Evolutionary conservation across 2,888 invertebrate species (phyloP).

Genomic region (Heliconius charithonia): DNA sequence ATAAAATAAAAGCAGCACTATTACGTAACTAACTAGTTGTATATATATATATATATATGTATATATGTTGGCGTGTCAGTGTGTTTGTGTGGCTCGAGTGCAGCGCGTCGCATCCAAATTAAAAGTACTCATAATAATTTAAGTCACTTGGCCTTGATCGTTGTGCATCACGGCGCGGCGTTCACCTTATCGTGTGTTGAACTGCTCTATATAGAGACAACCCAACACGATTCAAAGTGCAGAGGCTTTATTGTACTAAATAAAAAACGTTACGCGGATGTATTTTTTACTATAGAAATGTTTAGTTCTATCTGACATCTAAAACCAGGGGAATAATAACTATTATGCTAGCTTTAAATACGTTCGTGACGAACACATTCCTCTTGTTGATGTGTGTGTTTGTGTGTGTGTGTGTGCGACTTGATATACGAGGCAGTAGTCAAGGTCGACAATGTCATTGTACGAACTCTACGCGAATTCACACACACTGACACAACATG

Average conservation of each 20-base stretch:
- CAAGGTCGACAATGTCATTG: constrained; percentile 83
- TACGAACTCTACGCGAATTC: constrained; percentile 74
- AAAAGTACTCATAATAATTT: constrained; percentile 39
- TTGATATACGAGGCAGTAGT: constrained; percentile 76
- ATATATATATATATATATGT: background rate
- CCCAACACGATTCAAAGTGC: constrained; percentile 57
- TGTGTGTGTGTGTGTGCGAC: constrained; percentile 53
- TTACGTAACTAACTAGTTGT: constrained; percentile 21
- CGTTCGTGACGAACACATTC: constrained; percentile 70
- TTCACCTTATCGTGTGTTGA: constrained; percentile 82
- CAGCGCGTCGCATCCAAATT: constrained; percentile 30
- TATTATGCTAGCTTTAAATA: constrained; percentile 65
- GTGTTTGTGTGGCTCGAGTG: constrained; percentile 40
- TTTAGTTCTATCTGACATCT: constrained; percentile 49
- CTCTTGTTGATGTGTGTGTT: constrained; percentile 59
- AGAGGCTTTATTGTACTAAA: constrained; percentile 51
- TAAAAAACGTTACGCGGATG: constrained; percentile 48
- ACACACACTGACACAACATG: constrained; percentile 62
- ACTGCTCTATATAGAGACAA: constrained; percentile 68
- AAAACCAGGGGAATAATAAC: constrained; percentile 60
- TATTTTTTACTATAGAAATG: constrained; percentile 48
- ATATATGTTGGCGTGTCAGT: constrained; percentile 31
- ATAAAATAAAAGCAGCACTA: constrained; percentile 6
- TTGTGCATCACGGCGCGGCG: constrained; percentile 65
- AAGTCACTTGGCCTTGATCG: constrained; percentile 70